Evolutionary conservation across 1,140 invertebrate genomes (phyloP).

Genomic region (Monochamus saltuarius): DNA sequence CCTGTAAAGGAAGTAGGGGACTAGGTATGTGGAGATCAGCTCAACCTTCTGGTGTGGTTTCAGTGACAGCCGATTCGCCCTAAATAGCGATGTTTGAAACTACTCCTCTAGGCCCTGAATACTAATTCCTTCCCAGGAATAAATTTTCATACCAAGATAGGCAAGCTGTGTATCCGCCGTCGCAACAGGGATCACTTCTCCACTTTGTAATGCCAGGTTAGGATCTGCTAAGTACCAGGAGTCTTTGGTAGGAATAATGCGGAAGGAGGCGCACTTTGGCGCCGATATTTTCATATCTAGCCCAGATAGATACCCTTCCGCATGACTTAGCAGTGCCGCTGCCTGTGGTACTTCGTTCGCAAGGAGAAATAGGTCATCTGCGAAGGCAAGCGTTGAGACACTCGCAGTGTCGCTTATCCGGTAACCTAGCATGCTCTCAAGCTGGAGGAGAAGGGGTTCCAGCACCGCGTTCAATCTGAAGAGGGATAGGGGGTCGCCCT

Average conservation of each 20-base stretch:
- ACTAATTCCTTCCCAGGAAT: constrained; percentile 31
- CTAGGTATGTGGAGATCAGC: too few relatives aligned
- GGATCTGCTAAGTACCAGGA: too few relatives aligned
- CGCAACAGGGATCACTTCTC: too few relatives aligned
- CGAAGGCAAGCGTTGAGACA: constrained; percentile 46
- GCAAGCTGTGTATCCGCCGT: too few relatives aligned
- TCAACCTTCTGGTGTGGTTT: constrained; percentile 37
- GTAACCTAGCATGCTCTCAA: constrained; percentile 3
- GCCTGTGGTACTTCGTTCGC: constrained; percentile 25
- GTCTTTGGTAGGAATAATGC: too few relatives aligned
- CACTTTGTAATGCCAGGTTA: too few relatives aligned
- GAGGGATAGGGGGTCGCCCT: constrained; percentile 50
- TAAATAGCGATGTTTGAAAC: constrained; percentile 8
- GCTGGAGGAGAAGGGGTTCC: constrained; percentile 32
- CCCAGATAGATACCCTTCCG: too few relatives aligned
- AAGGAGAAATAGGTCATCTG: constrained; percentile 51
- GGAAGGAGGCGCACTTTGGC: too few relatives aligned
- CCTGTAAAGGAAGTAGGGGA: too few relatives aligned
- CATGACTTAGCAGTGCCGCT: too few relatives aligned
- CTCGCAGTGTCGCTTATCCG: not conserved
- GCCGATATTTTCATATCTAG: too few relatives aligned
- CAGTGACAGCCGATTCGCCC: constrained; percentile 21
- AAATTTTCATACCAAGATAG: constrained; percentile 35
- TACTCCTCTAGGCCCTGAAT: constrained; percentile 10
- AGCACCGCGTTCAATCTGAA: constrained; percentile 55